Percentiles rank a stretch among this genome's conserved stretches.
phyloP scores from a whole-genome alignment of 1,140 invertebrate species.

The Cydia pomonella region DNA sequence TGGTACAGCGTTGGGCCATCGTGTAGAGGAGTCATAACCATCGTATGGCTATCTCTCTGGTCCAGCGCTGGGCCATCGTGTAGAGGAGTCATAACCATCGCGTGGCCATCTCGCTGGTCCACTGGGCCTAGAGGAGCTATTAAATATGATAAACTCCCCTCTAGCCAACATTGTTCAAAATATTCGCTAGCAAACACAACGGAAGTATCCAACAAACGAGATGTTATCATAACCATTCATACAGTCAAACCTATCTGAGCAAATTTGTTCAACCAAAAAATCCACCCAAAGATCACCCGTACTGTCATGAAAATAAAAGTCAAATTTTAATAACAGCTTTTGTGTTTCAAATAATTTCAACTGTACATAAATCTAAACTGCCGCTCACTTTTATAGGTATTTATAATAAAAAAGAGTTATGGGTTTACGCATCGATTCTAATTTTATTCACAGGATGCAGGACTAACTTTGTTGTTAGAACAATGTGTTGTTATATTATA shows the following conservation, averaged over 20 bases:
- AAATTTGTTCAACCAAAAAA: not conserved
- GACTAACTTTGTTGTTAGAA: conserved; percentile 48
- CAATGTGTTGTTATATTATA: conserved; percentile 48
- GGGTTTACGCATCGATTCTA: conserved; percentile 59
- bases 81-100: too few relatives aligned
- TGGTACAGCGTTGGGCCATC: too few relatives aligned
- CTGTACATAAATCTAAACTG: conserved; percentile 61
- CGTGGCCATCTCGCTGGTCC: too few relatives aligned
- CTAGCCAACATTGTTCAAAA: not conserved
- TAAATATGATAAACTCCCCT: too few relatives aligned
- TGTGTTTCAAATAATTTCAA: conserved; percentile 51
- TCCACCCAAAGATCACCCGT: not conserved
- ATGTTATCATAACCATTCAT: not conserved
- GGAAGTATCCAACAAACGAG: not conserved
- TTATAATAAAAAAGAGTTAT: conserved; percentile 66
- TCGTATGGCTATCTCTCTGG: too few relatives aligned
- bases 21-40: too few relatives aligned
- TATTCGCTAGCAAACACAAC: not conserved
- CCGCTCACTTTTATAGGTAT: conserved; percentile 51
- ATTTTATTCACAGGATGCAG: conserved; percentile 62
- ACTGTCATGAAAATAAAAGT: conserved; percentile 41
- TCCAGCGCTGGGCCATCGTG: too few relatives aligned
- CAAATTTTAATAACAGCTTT: conserved; percentile 19
- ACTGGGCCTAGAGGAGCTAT: too few relatives aligned
- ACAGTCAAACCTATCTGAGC: not conserved